These are phyloP conservation scores for Salvelinus sp. DNA, from an alignment of 2,113 vertebrate species.

Conservation along the genomic window DNA sequence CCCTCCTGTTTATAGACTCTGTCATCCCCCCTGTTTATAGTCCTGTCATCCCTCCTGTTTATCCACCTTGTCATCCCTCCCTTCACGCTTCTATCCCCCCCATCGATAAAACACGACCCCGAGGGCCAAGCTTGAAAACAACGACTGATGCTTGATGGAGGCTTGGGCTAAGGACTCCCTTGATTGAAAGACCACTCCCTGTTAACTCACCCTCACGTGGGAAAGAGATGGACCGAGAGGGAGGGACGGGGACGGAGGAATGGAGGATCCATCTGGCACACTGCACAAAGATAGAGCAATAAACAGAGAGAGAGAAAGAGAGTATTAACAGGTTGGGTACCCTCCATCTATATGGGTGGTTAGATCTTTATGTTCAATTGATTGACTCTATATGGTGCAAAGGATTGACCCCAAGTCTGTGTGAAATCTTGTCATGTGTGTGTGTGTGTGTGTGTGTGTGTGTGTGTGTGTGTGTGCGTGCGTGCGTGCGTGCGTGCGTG, in stretches of 20 bases:
- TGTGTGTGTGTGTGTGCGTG: background rate
- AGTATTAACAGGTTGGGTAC: too few relatives aligned
- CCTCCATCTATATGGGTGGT: background rate
- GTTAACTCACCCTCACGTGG: constrained; percentile 13
- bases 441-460: background rate
- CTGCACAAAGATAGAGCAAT: background rate
- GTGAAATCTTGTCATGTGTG: constrained; percentile 29
- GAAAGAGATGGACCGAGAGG: background rate
- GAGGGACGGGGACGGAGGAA: background rate
- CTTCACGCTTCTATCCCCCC: constrained; percentile 12
- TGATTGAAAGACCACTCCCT: background rate
- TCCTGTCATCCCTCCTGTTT: background rate
- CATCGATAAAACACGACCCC: background rate
- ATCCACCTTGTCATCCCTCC: background rate
- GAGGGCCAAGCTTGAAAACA: background rate
- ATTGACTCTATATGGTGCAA: background rate
- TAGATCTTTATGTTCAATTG: background rate
- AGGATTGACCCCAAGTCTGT: background rate
- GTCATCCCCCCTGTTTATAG: too few relatives aligned
- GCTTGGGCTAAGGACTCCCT: background rate
- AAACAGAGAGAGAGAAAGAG: background rate
- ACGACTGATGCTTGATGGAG: background rate
- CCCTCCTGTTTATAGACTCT: too few relatives aligned
- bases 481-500: constrained; percentile 23
- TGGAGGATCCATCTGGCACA: background rate